Evolutionary conservation across 2,797 vertebrate species (phyloP), one percentile per base, ranked within the genome.

Genomic region (Hypotaenidia okinawae): DNA sequence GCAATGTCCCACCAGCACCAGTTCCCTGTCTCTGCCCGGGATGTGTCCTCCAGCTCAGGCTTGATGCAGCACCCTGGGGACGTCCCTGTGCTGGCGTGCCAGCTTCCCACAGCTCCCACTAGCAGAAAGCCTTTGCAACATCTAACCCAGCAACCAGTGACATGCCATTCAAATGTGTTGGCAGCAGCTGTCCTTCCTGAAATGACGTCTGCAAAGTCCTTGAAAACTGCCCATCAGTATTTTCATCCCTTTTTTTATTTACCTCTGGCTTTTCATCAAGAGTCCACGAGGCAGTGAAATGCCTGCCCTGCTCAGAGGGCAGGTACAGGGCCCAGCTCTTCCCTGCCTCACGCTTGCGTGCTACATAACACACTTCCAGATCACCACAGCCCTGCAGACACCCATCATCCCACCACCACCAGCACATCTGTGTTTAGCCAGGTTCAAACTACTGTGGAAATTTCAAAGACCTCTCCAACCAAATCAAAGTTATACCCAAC

Each of bases 401-500:
- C 23, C 7, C 15, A 0, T 5, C 24, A 8, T 25, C 5, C 3
- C 45, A 47, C 45, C 55, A 21, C 0, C 9, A 15, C 0, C 3
- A 23, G 3, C 6, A 6, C 3, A 32, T 19, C 37, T 14, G 8
- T 21, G 33, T 9, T 59, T 14, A 3, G 9, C 8, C 16, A 21
- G 66, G 13, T 4, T 68, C 61, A 27, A 39, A 11, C 11, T n/a
- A 24, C 19, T 2, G 27, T 6, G 14, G 49, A 45, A 59, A 25
- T 14, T 22, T 13, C n/a, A 7, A 16, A 49, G 49, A 63, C 18
- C 6, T 54, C n/a, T 68, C 30, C 0, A 0, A 13, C 21, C 45
- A 54, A 17, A 54, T 15, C 28, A 61, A 24, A 64, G 14, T 6
- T 39, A 64, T 17, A 54, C 43, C 16, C 5, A 33, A 10, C 18